Base-by-base conservation (phyloP, 2,888 invertebrate genomes). In the Camponotus fellah region DNA sequence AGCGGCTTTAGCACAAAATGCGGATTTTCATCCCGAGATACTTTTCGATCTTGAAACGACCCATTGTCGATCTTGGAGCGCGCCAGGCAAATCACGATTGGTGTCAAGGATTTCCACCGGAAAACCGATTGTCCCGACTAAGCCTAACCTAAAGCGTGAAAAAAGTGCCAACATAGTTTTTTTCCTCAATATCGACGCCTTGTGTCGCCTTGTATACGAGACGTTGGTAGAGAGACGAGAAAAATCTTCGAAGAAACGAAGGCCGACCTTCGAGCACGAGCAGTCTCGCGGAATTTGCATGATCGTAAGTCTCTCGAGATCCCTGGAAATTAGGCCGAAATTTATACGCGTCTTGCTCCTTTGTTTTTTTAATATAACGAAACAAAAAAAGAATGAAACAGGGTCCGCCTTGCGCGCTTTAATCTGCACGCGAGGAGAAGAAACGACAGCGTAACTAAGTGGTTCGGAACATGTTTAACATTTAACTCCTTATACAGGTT, bases 261-360 rank as follows among this genome's bases (percentile, higher is more conserved):
- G 34, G n/a, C 14, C 43, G 79, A 46, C 72, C 72, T 79, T 79
- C 79, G 72, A 79, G 79, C 79, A 79, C 71, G 79, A 79, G 71
- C 72, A 58, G 34, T 71, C 79, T 46, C 77, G 77, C 46, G 46
- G 58, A 71, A 79, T 79, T 79, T 71, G 72, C 79, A 79, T 79
- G 72, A 79, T 79, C 72, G 71, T 46, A 58, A 71, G 79, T 46
- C 37, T 76, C 46, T 46, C 34, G 34, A 79, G 79, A 79, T 32
- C 43, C 34, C 12, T 58, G 58, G 34, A 79, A 79, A 79, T 79
- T 79, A 43, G 79, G 72, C 72, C 46, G 34, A 71, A 71, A 79
- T 79, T 79, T 60, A 79, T 79, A 71, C 79, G 79, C 71, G 79
- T 79, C 46, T 46, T 71, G 71, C 72, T 60, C 37, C 72, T 71